Conservation (phyloP, 2,888 invertebrate genomes). For the Drosophila multiciliata region DNA sequence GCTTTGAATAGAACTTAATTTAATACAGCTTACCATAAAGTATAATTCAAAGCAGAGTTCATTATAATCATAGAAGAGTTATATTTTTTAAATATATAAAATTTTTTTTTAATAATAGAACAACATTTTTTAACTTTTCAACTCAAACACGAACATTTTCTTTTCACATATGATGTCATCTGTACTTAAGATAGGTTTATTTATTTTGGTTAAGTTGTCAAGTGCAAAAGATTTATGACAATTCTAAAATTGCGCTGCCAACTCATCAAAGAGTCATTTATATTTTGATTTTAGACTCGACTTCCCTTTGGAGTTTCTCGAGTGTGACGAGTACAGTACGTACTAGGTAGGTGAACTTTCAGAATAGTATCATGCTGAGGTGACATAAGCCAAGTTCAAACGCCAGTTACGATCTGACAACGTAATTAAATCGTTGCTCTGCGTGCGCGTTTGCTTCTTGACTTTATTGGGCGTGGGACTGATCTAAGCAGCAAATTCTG, state of each 20-base stretch:
- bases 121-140: neutral
- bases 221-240: conserved; percentile 67
- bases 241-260: conserved; percentile 54
- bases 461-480: conserved; percentile 71
- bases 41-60: no score
- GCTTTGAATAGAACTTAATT: no score
- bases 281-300: conserved; percentile 57
- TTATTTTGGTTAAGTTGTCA: conserved; percentile 47
- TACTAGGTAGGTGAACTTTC: conserved; percentile 61
- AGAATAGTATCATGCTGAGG: conserved; percentile 37
- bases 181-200: conserved; percentile 13
- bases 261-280: conserved; percentile 72
- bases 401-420: conserved; percentile 46
- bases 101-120: neutral
- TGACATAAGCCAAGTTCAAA: conserved; percentile 81
- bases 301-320: conserved; percentile 70
- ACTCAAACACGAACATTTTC: conserved; percentile 3
- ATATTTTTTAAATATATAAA: no score
- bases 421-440: conserved; percentile 54
- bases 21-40: no score
- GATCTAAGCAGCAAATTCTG: conserved; percentile 48
- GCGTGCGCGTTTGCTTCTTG: conserved; percentile 52
- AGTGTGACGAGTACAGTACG: conserved; percentile 72
- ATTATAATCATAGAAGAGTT: no score
- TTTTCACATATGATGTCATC: conserved; percentile 48